These are phyloP conservation scores for Leptura quadrifasciata DNA, from an alignment of 2,888 invertebrate species.

Conservation along the genomic window DNA sequence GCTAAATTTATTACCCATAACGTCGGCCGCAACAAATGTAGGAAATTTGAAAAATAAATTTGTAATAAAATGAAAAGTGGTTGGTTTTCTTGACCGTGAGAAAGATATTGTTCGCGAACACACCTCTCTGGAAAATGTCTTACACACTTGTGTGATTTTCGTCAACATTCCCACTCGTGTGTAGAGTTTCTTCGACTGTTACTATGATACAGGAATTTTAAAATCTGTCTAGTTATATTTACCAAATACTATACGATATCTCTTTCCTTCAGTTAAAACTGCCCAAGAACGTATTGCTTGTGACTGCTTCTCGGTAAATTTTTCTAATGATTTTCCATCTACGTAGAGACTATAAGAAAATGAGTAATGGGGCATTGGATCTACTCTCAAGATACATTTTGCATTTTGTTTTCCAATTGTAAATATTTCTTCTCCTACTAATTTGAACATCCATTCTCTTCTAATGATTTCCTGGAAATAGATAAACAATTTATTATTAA, in stretches of 20 bases:
- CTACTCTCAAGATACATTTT: constrained; percentile 74
- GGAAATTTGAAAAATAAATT: no score
- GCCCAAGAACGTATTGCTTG: constrained; percentile 87
- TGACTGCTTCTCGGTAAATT: constrained; percentile 87
- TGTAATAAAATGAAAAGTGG: no score
- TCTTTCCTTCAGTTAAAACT: constrained; percentile 75
- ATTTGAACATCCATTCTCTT: constrained; percentile 93
- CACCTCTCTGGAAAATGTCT: no score
- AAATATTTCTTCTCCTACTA: constrained; percentile 91
- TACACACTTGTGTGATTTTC: no score
- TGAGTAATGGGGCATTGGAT: constrained; percentile 82
- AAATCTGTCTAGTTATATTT: no score
- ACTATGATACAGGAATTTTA: no score
- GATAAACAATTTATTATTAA: not conserved
- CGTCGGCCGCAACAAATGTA: no score
- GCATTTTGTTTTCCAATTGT: constrained; percentile 77
- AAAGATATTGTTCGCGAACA: no score
- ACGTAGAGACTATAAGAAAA: constrained; percentile 89
- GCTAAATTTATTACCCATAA: no score
- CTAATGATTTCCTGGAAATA: constrained; percentile 80
- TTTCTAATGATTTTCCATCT: constrained; percentile 87
- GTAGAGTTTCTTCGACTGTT: no score
- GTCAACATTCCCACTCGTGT: no score
- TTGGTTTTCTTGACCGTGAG: no score
- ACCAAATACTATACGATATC: constrained; percentile 85